A percentile compares a stretch with the other conserved stretches of the same genome.
phyloP scores from a whole-genome alignment of 2,888 invertebrate genomes.

The Cephonodes hylas region DNA sequence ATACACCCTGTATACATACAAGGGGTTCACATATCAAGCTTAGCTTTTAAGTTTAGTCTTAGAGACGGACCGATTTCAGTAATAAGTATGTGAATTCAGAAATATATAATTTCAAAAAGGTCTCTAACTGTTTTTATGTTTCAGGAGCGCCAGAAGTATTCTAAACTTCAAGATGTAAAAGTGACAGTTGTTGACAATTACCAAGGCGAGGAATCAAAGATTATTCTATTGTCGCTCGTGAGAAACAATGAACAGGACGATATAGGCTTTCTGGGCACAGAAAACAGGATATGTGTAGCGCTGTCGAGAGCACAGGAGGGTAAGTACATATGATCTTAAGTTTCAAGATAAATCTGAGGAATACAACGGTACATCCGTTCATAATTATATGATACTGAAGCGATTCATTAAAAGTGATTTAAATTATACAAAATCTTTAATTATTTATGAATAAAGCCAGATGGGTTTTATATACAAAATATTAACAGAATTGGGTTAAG shows the following conservation, averaged over 20 bases:
- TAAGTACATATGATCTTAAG: conserved; percentile 21
- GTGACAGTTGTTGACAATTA: conserved; percentile 89
- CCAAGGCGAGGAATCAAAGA: conserved; percentile 90
- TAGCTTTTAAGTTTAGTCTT: no score
- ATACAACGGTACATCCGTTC: no score
- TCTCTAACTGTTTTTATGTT: conserved; percentile 23
- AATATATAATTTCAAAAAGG: neutral
- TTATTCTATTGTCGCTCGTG: conserved; percentile 89
- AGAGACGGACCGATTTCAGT: no score
- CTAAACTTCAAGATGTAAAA: conserved; percentile 74
- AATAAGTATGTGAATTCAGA: no score
- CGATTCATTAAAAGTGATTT: no score
- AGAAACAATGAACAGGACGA: conserved; percentile 84
- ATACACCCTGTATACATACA: no score
- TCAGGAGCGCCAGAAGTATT: conserved; percentile 53
- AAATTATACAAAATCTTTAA: no score
- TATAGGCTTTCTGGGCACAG: conserved; percentile 86
- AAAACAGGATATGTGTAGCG: conserved; percentile 89
- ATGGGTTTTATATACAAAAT: no score
- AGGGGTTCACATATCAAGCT: no score
- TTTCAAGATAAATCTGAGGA: neutral
- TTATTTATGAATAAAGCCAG: no score
- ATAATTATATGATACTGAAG: no score
- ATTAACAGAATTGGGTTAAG: no score
- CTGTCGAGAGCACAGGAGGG: conserved; percentile 84